Conservation (phyloP, 2,888 invertebrate genomes). For the Rhingia rostrata region DNA sequence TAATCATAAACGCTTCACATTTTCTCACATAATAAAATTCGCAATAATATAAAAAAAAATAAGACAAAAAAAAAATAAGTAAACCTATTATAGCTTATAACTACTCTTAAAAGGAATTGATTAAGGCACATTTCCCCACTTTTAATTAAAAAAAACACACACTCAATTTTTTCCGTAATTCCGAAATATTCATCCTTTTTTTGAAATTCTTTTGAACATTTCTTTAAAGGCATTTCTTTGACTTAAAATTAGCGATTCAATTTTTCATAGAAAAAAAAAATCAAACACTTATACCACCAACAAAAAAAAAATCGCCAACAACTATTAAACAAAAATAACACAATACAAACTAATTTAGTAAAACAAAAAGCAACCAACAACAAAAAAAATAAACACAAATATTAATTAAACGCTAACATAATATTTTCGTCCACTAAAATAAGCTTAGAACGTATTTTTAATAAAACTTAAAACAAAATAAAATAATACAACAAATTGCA, state of each 20-base stretch:
- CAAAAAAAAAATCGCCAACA: slow-evolving; percentile 56
- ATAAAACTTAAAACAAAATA: slow-evolving; percentile 45
- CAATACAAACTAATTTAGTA: slow-evolving; percentile 66
- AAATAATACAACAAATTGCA: slow-evolving; percentile 34
- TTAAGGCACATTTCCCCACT: slow-evolving; percentile 34
- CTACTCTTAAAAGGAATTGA: slow-evolving; percentile 68
- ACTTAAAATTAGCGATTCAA: slow-evolving; percentile 28
- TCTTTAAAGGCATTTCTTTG: background rate
- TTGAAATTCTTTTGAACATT: slow-evolving; percentile 1
- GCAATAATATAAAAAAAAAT: slow-evolving; percentile 45
- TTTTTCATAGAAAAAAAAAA: slow-evolving; percentile 40
- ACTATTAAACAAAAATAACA: slow-evolving; percentile 56
- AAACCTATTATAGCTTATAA: slow-evolving; percentile 54
- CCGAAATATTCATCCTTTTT: background rate
- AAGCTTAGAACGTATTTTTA: slow-evolving; percentile 73
- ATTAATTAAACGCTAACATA: slow-evolving; percentile 69
- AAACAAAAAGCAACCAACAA: slow-evolving; percentile 48
- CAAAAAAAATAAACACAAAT: slow-evolving; percentile 44
- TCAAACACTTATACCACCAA: slow-evolving; percentile 61
- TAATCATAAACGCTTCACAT: slow-evolving; percentile 61
- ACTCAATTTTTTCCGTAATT: slow-evolving; percentile 22
- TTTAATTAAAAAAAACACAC: slow-evolving; percentile 7
- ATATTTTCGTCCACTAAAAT: slow-evolving; percentile 75
- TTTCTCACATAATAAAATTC: slow-evolving; percentile 40
- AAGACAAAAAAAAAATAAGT: slow-evolving; percentile 4